A percentile compares a stretch with the other conserved stretches of the same genome.
Conservation (phyloP, 1,140 invertebrate genomes). For the Drosophila kikkawai region DNA sequence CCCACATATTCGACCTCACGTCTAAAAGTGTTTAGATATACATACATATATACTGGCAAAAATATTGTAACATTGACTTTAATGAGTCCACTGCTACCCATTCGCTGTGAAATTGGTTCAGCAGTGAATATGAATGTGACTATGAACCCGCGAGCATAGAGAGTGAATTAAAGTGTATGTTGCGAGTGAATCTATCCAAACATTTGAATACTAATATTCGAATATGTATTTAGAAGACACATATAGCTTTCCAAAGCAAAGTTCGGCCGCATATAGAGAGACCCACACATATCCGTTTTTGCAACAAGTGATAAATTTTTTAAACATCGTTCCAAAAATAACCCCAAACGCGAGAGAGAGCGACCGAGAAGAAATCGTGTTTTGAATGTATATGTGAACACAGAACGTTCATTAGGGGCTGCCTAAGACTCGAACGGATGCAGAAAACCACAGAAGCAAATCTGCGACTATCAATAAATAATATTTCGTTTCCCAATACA, state of each 20-base stretch:
- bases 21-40: conserved; percentile 50
- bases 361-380: conserved; percentile 47
- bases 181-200: conserved; percentile 34
- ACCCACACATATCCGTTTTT: conserved; percentile 58
- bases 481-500: conserved; percentile 37
- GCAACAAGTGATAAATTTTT: conserved; percentile 69
- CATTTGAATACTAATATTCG: conserved; percentile 36
- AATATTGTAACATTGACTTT: conserved; percentile 58
- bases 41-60: conserved; percentile 40
- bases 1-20: conserved; percentile 53
- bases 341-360: conserved; percentile 45
- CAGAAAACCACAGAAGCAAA: conserved; percentile 41
- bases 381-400: conserved; percentile 38
- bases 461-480: conserved; percentile 32
- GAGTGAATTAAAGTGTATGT: conserved; percentile 41
- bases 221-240: conserved; percentile 29
- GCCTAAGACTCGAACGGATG: conserved; percentile 24
- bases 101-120: conserved; percentile 40
- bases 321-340: conserved; percentile 69
- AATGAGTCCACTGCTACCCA: conserved; percentile 34
- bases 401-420: conserved; percentile 12
- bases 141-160: conserved; percentile 19
- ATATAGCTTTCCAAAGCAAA: conserved; percentile 44
- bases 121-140: conserved; percentile 44
- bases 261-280: conserved; percentile 36